Percentiles rank a stretch among this genome's conserved stretches.
Evolutionary conservation across 2,797 vertebrate species (phyloP).

Genomic region (Hydrophis major): DNA sequence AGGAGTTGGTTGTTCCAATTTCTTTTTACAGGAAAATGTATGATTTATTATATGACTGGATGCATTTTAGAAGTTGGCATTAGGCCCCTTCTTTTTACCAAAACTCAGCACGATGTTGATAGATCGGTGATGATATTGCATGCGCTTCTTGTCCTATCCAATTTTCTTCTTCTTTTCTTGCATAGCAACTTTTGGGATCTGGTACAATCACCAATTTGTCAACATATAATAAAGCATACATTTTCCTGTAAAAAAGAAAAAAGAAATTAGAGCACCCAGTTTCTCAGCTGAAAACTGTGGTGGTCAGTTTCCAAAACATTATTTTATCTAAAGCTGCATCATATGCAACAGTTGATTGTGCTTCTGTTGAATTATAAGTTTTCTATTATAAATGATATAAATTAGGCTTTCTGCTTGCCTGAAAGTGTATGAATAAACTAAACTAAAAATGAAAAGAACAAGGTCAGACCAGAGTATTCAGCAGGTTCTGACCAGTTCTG

Average conservation of each 20-base stretch:
- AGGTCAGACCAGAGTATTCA: too few species aligned
- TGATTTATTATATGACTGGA: too few species aligned
- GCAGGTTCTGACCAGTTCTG: too few species aligned
- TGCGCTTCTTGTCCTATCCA: too few species aligned
- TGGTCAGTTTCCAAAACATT: neutral
- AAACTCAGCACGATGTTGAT: too few species aligned
- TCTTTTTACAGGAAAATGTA: too few species aligned
- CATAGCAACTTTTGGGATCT: too few species aligned
- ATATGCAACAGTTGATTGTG: neutral
- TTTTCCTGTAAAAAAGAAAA: neutral
- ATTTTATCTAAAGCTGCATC: neutral
- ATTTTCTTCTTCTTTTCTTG: too few species aligned
- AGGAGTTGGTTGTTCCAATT: neutral
- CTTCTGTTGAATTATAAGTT: neutral
- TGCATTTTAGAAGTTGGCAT: too few species aligned
- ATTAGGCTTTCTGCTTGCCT: neutral
- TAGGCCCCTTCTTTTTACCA: too few species aligned
- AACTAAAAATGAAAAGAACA: neutral
- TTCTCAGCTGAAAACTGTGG: neutral
- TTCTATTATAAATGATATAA: neutral
- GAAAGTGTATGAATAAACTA: neutral
- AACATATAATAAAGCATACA: constrained; percentile 48
- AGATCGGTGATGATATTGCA: too few species aligned
- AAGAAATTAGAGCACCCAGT: neutral
- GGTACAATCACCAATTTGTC: too few species aligned